Evolutionary conservation across 2,888 invertebrate genomes (phyloP), one percentile per base, ranked within the genome.

Genomic region (Liposcelis brunnea): DNA sequence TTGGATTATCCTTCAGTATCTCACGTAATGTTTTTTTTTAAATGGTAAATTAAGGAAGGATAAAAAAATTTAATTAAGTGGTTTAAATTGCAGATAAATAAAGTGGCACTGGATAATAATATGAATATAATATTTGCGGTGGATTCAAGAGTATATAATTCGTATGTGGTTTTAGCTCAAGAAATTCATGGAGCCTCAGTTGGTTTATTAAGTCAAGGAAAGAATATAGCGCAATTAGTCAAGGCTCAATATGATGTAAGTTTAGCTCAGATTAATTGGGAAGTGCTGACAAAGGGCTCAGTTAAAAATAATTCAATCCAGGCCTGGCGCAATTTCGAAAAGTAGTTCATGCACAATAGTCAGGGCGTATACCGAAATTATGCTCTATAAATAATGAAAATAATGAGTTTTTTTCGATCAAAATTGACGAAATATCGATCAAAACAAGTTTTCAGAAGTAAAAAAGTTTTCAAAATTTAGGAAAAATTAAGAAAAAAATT

Each of bases 1-100:
- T 71, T 73, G 65, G 87, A 89, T 60, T 89, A 87, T 59, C 87
- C 87, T 1, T 83, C 85, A 1, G 70, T 85, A 35, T 73, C 79
- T 31, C 73, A 74, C 57, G 61, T 61, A n/a, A n/a, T n/a, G n/a
- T n/a, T n/a, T n/a, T n/a, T n/a, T n/a, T n/a, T n/a, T n/a, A n/a
- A n/a, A n/a, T n/a, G n/a, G n/a, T n/a, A n/a, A n/a, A n/a, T n/a
- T n/a, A n/a, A n/a, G n/a, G n/a, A n/a, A n/a, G n/a, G n/a, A n/a
- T n/a, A n/a, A n/a, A n/a, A n/a, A n/a, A 51, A 42, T 34, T 26
- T 31, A 16, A 16, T 12, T 31, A 31, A 21, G 18, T 21, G 21
- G 21, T 31, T 31, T 12, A 36, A 32, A 14, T 46, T 48, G n/a
- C 69, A 74, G 54, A 70, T 80, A 26, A 74, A 72, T 52, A 66